A percentile compares a stretch with the other conserved stretches of the same genome.
Evolutionary conservation across 1,140 invertebrate species (phyloP).

Genomic region (Ceratina australensis): DNA sequence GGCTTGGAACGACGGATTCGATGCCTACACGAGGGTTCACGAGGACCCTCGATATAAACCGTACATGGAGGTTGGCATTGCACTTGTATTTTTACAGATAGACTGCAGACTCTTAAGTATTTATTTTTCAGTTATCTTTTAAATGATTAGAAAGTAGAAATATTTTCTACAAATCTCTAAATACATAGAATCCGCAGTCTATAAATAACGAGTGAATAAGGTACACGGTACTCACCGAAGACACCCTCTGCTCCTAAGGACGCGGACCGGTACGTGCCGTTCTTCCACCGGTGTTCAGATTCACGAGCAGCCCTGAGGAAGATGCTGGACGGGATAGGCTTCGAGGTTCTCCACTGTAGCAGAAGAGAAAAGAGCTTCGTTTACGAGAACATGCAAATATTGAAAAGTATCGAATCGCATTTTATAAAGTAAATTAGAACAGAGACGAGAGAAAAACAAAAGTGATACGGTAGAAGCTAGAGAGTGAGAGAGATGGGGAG

Average conservation of each 20-base stretch:
- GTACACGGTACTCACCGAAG: background rate
- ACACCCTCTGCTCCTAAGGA: slow-evolving; percentile 62
- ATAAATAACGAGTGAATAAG: background rate
- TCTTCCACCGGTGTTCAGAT: slow-evolving; percentile 77
- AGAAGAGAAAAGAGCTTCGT: slow-evolving; percentile 82
- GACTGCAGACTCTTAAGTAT: no score
- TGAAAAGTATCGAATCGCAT: slow-evolving; percentile 79
- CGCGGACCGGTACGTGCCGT: slow-evolving; percentile 70
- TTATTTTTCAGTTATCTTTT: no score
- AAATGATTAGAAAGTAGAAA: no score
- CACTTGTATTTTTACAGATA: background rate
- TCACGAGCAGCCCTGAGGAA: slow-evolving; percentile 83
- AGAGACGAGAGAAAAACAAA: background rate
- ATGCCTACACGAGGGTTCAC: slow-evolving; percentile 84
- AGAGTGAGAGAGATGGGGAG: background rate
- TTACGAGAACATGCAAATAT: slow-evolving; percentile 81
- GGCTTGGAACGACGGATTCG: slow-evolving; percentile 85
- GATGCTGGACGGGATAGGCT: slow-evolving; percentile 84
- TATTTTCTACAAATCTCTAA: no score
- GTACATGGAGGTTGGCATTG: slow-evolving; percentile 82
- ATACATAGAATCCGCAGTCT: no score
- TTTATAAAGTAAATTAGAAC: background rate
- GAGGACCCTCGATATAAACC: slow-evolving; percentile 81
- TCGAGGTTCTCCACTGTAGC: slow-evolving; percentile 83
- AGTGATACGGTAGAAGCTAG: background rate